phyloP scores from a whole-genome alignment of 2,888 invertebrate genomes.

The Synanthedon myopaeformis region DNA sequence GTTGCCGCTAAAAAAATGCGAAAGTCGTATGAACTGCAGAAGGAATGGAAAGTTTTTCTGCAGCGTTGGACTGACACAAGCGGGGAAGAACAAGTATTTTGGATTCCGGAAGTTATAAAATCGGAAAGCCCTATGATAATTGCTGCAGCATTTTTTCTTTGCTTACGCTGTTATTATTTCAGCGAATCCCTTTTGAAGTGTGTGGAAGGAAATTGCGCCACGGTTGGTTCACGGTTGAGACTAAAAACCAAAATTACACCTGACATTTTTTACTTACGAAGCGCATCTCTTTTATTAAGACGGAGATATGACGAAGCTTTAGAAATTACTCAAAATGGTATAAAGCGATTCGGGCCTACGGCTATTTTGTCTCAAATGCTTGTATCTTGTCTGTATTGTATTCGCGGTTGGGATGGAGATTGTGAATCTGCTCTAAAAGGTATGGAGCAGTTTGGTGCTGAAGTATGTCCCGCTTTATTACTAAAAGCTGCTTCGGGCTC shows the following conservation, averaged over 20 bases:
- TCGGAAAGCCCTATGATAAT: conserved; percentile 39
- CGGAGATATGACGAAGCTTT: conserved; percentile 30
- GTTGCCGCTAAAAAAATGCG: conserved; percentile 51
- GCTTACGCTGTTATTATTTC: conserved; percentile 47
- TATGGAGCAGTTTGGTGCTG: conserved; percentile 39
- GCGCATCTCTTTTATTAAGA: conserved; percentile 36
- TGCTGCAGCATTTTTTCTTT: conserved; percentile 56
- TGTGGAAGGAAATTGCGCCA: conserved; percentile 33
- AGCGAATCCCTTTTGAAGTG: conserved; percentile 38
- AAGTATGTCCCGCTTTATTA: conserved; percentile 30
- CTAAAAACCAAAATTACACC: conserved; percentile 12
- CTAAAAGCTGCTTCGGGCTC: conserved; percentile 36
- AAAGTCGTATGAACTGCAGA: conserved; percentile 38
- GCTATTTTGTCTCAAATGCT: conserved; percentile 45
- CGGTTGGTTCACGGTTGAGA: conserved; percentile 25
- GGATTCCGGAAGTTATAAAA: conserved; percentile 35
- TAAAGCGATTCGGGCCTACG: conserved; percentile 40
- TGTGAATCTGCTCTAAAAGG: conserved; percentile 35
- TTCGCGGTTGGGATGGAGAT: conserved; percentile 38
- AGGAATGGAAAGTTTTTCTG: conserved; percentile 41
- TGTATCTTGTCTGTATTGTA: conserved; percentile 29
- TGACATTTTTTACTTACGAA: conserved; percentile 42
- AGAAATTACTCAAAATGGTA: conserved; percentile 23
- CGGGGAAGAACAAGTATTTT: conserved; percentile 52
- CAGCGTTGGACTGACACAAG: conserved; percentile 41